Percentiles rank a stretch among this genome's conserved stretches.
These are phyloP conservation scores for Papilio polytes DNA, from an alignment of 1,140 invertebrate genomes.

Conservation along the genomic window DNA sequence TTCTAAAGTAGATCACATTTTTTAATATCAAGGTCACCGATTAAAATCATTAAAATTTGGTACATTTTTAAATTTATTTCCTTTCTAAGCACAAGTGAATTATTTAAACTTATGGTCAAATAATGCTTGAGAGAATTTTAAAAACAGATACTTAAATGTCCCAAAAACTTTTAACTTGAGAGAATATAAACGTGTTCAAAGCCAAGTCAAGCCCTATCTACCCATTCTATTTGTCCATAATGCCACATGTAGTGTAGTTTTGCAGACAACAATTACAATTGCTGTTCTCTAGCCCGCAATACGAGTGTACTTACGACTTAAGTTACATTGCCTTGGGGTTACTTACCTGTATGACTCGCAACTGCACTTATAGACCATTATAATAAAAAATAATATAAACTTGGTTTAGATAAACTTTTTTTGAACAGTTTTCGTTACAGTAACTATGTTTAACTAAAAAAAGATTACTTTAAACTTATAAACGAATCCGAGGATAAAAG, in stretches of 20 bases:
- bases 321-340: conserved; percentile 1
- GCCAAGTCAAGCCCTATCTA: background rate
- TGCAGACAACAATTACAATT: conserved; percentile 23
- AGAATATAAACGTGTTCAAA: background rate
- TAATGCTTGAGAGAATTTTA: too few species aligned
- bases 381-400: conserved; percentile 6
- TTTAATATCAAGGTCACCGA: too few species aligned
- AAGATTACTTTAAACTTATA: too few species aligned
- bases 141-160: background rate
- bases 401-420: background rate
- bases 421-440: too few species aligned
- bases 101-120: too few species aligned
- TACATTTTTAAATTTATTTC: too few species aligned
- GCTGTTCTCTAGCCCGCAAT: conserved; percentile 3
- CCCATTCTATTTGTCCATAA: background rate
- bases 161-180: background rate
- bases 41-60: too few species aligned
- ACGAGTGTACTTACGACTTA: conserved; percentile 34
- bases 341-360: conserved; percentile 22
- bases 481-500: background rate
- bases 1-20: too few species aligned
- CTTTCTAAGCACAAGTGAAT: too few species aligned
- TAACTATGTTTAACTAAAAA: too few species aligned
- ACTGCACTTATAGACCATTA: background rate
- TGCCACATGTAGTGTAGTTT: conserved; percentile 20